Conservation (phyloP, 1,140 invertebrate species). For the Meteorus sp. region DNA sequence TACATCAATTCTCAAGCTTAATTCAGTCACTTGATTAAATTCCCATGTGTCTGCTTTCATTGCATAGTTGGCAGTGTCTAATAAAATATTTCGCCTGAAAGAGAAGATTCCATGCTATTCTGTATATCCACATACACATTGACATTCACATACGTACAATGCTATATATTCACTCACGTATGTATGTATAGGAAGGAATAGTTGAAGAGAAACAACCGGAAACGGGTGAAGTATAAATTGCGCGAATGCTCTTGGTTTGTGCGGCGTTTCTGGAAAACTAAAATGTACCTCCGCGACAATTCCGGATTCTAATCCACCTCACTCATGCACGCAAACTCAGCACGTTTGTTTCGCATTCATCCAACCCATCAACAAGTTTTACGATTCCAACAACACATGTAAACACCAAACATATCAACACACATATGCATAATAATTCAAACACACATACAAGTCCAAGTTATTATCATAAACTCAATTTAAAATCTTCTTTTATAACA, state of each 20-base stretch:
- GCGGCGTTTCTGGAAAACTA: slow-evolving; percentile 12
- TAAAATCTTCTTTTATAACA: slow-evolving; percentile 16
- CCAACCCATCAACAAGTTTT: slow-evolving; percentile 26
- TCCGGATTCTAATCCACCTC: slow-evolving; percentile 21
- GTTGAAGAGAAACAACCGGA: slow-evolving; percentile 15
- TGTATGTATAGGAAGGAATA: neutral
- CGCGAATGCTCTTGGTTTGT: slow-evolving; percentile 7
- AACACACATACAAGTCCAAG: neutral
- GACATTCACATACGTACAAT: neutral
- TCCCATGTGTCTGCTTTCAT: neutral
- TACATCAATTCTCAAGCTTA: neutral
- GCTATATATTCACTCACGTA: slow-evolving; percentile 2
- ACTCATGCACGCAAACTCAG: slow-evolving; percentile 15
- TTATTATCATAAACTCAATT: slow-evolving; percentile 11
- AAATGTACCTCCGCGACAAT: slow-evolving; percentile 25
- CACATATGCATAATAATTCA: neutral
- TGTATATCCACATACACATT: neutral
- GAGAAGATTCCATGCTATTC: too few species aligned
- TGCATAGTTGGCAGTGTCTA: neutral
- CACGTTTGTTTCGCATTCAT: slow-evolving; percentile 2
- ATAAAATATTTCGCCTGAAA: neutral
- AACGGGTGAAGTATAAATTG: slow-evolving; percentile 18
- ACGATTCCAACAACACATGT: slow-evolving; percentile 2
- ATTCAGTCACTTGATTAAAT: slow-evolving; percentile 4
- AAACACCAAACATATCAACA: too few species aligned